Evolutionary conservation across 2,888 invertebrate species (phyloP), one percentile per base, ranked within the genome.

Genomic region (Nemapogon koenigi): DNA sequence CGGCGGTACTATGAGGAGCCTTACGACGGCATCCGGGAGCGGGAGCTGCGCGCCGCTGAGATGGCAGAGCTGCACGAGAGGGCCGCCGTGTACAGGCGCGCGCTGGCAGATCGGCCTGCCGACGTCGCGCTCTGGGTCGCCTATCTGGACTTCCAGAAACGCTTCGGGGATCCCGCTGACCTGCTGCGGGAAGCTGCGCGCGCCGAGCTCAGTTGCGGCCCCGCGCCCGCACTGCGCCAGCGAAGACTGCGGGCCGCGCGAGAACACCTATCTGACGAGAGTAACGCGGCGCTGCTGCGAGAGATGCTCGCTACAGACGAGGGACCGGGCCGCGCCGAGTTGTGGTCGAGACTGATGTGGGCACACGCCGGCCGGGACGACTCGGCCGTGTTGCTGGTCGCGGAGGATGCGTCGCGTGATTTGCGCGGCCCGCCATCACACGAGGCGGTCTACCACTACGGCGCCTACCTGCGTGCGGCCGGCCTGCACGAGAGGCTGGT

Each of bases 401-500:
- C 6, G 22, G 6, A 22, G 22, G 6, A 8, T 22, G 8, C 6
- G 8, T 7, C 22, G 8, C 22, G 22, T 22, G 8, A 22, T 22
- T n/a, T n/a, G n/a, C n/a, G n/a, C n/a, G n/a, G n/a, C n/a, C n/a
- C n/a, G n/a, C n/a, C n/a, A n/a, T n/a, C n/a, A n/a, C n/a, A n/a
- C n/a, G n/a, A n/a, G n/a, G n/a, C n/a, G n/a, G n/a, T n/a, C n/a
- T n/a, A n/a, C n/a, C n/a, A n/a, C n/a, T n/a, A n/a, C n/a, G 72
- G 44, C 10, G 46, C 48, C 16, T 49, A 49, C 42, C 51, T 68
- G 37, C 90, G 90, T 52, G 82, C 86, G 13, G 84, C 86, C 4
- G 90, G 90, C 1, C 76, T 89, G 41, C 86, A 85, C 80, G 91
- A 91, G 67, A 85, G 84, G 51, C 83, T 91, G 51, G 88, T 88